phyloP scores from a whole-genome alignment of 1,140 invertebrate genomes.

The Pseudobourletiella spinata region DNA sequence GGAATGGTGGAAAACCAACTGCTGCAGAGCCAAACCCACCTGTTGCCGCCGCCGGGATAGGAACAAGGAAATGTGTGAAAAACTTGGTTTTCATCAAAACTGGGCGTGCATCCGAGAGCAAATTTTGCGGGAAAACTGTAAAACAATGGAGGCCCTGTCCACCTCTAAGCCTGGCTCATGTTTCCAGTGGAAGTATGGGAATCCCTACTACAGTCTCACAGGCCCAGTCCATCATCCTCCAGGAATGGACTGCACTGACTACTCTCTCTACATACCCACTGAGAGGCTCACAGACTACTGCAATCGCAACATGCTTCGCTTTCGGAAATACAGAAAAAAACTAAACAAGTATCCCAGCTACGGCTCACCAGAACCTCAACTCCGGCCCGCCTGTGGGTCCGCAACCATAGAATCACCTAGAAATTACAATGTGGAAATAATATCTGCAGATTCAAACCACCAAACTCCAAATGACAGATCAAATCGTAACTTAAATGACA shows the following conservation, averaged over 20 bases:
- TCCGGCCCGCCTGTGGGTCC: too few species aligned
- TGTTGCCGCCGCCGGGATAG: background rate
- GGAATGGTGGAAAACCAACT: background rate
- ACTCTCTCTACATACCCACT: conserved; percentile 2
- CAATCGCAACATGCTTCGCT: too few species aligned
- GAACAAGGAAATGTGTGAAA: background rate
- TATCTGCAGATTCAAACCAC: too few species aligned
- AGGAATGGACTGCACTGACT: background rate
- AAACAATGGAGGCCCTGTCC: background rate
- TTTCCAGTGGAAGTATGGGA: background rate
- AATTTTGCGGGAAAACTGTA: background rate
- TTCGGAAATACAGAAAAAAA: too few species aligned
- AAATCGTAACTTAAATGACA: too few species aligned
- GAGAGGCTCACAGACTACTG: background rate
- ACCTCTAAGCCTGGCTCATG: background rate
- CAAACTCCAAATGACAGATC: too few species aligned
- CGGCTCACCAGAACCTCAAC: too few species aligned
- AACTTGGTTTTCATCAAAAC: background rate
- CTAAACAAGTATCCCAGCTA: too few species aligned
- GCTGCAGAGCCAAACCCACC: too few species aligned
- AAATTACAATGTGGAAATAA: background rate
- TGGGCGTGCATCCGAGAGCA: background rate
- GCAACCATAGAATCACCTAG: background rate
- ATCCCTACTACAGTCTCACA: background rate
- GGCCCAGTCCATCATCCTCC: conserved; percentile 1